Evolutionary conservation across 2,888 invertebrate genomes (phyloP).

Genomic region (Dimorphilus gyrociliatus): DNA sequence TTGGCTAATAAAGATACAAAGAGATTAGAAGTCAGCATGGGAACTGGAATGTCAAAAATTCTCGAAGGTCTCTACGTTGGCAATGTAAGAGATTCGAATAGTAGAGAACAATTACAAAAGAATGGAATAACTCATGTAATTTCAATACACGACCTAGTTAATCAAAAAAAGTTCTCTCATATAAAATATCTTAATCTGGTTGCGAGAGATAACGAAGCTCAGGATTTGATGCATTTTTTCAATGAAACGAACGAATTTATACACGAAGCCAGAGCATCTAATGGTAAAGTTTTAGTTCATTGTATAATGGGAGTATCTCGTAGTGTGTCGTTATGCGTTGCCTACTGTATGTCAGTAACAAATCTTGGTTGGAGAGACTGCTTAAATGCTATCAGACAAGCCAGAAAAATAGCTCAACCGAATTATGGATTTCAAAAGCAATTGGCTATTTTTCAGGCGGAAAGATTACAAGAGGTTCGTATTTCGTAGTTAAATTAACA

Average conservation of each 20-base stretch:
- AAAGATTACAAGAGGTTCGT: slow-evolving; percentile 17
- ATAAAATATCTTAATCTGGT: slow-evolving; percentile 85
- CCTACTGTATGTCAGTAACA: slow-evolving; percentile 88
- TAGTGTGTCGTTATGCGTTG: slow-evolving; percentile 84
- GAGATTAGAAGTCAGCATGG: no score
- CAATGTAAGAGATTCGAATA: slow-evolving; percentile 87
- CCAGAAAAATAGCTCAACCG: slow-evolving; percentile 80
- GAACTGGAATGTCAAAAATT: slow-evolving; percentile 41
- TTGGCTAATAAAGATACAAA: neutral
- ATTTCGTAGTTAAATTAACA: neutral
- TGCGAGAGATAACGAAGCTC: slow-evolving; percentile 86
- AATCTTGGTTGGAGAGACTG: slow-evolving; percentile 77
- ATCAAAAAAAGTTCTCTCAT: no score
- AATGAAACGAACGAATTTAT: slow-evolving; percentile 88
- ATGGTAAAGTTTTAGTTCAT: slow-evolving; percentile 73
- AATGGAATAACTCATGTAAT: slow-evolving; percentile 85
- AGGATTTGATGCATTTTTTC: slow-evolving; percentile 83
- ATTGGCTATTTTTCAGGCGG: slow-evolving; percentile 54
- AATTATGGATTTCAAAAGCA: slow-evolving; percentile 89
- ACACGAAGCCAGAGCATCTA: slow-evolving; percentile 70
- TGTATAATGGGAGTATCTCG: slow-evolving; percentile 93
- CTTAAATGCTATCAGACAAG: slow-evolving; percentile 75
- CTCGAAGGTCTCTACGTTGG: slow-evolving; percentile 85
- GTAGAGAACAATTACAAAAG: slow-evolving; percentile 66
- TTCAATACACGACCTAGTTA: slow-evolving; percentile 87